phyloP scores from a whole-genome alignment of 2,888 invertebrate genomes.

The Sphaerophoria rueppellii region DNA sequence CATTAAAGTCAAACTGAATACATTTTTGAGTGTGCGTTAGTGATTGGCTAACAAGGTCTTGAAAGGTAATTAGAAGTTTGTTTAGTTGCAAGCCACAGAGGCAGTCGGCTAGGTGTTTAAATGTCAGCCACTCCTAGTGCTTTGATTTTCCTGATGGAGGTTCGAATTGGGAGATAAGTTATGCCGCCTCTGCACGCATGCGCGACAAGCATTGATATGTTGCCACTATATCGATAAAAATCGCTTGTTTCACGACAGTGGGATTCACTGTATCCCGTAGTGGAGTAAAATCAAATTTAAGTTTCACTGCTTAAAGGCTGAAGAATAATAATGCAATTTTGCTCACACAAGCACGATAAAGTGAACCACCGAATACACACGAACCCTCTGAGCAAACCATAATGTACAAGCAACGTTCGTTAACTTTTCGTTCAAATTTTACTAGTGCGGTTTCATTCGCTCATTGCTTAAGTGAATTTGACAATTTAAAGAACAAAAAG shows the following conservation, averaged over 20 bases:
- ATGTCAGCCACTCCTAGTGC: slow-evolving; percentile 50
- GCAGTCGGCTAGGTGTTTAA: slow-evolving; percentile 23
- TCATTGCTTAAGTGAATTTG: too few relatives aligned
- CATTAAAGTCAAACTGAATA: slow-evolving; percentile 31
- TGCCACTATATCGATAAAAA: slow-evolving; percentile 42
- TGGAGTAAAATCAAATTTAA: neutral
- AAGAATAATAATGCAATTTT: too few relatives aligned
- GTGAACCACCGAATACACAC: too few relatives aligned
- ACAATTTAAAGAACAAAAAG: too few relatives aligned
- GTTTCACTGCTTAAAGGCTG: too few relatives aligned
- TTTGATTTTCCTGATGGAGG: slow-evolving; percentile 7
- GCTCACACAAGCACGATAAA: too few relatives aligned
- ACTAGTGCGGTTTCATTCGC: too few relatives aligned
- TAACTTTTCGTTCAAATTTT: too few relatives aligned
- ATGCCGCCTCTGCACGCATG: slow-evolving; percentile 44
- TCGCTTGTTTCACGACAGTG: neutral
- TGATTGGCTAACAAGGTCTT: slow-evolving; percentile 39
- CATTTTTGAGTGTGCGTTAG: slow-evolving; percentile 2
- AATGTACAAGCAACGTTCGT: too few relatives aligned
- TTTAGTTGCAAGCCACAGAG: slow-evolving; percentile 29
- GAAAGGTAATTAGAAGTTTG: slow-evolving; percentile 54
- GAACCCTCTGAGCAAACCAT: too few relatives aligned
- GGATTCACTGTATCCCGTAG: neutral
- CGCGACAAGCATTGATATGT: slow-evolving; percentile 49
- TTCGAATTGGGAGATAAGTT: neutral